Evolutionary conservation across 2,888 invertebrate species (phyloP).

Genomic region (Scaptomyza flava): DNA sequence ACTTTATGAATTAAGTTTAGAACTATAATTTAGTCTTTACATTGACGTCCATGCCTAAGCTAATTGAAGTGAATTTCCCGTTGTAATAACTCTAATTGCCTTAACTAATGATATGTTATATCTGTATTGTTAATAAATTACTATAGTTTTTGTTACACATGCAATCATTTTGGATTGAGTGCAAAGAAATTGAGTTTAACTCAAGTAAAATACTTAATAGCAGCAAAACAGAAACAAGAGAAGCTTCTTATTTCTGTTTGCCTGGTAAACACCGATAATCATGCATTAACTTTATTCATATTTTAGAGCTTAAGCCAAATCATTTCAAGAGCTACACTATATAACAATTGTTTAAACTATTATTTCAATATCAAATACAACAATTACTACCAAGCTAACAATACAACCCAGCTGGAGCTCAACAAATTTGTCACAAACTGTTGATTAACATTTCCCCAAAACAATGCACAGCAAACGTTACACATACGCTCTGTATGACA

Average conservation of each 20-base stretch:
- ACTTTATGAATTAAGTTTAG: constrained; percentile 5
- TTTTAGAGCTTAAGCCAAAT: too few relatives aligned
- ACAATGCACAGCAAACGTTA: constrained; percentile 27
- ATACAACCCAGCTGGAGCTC: constrained; percentile 4
- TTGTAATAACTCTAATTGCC: constrained; percentile 42
- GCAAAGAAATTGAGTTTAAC: not conserved
- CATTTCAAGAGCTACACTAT: not conserved
- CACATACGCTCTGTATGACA: constrained; percentile 42
- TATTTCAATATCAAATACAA: constrained; percentile 6
- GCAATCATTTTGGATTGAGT: constrained; percentile 10
- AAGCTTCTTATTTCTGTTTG: not conserved
- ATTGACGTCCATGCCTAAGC: not conserved
- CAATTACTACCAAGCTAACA: not conserved
- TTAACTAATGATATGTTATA: constrained; percentile 17
- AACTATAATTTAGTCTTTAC: not conserved
- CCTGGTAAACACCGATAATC: not conserved
- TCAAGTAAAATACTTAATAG: not conserved
- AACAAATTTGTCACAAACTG: constrained; percentile 29
- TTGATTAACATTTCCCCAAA: constrained; percentile 34
- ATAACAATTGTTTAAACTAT: not conserved
- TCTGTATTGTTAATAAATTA: not conserved
- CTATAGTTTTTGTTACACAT: not conserved
- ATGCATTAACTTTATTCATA: not conserved
- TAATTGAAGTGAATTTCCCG: constrained; percentile 9
- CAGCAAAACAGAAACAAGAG: not conserved